Evolutionary conservation across 2,888 invertebrate species (phyloP), one percentile per base, ranked within the genome.

Genomic region (Agrypnus murinus): DNA sequence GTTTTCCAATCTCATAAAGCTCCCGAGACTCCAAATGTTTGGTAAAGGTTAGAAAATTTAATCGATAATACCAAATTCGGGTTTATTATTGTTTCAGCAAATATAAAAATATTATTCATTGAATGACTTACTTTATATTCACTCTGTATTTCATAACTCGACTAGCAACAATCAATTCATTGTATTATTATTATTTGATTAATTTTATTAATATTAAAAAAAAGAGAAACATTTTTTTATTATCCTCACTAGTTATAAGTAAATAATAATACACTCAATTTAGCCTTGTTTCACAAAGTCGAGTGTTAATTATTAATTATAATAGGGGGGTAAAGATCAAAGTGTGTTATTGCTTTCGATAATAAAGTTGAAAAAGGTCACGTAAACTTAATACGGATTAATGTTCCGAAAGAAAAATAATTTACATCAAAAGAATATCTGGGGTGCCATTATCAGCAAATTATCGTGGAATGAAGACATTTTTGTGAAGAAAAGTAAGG

Each of bases 261-360:
- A 4, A 10, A 17, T 36, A 17, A 55, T 55, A 55, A 55, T 55
- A 55, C 55, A 55, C 15, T 55, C 65, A 60, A 67, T 71, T 67
- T 71, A 70, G 60, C 66, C 65, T 73, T 73, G 60, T 66, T 73
- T 71, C 63, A 64, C 45, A 36, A 69, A 69, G 63, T 40, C 60
- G 71, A 78, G 77, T 80, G 81, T 80, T 80, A 80, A 79, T 78
- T 79, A 79, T 78, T 81, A 79, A 80, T 80, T 79, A 80, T 78
- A 77, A 79, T 76, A 67, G 79, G 74, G n/a, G 79, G 78, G 73
- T 78, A 80, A 79, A 79, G 81, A 79, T 80, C 80, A 78, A 25
- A 68, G 67, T 68, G 57, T 66, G 64, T 70, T 69, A 73, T 65
- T 72, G 57, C 48, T 63, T 58, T 25, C 15, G 72, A 72, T 72